Evolutionary conservation across 2,888 invertebrate genomes (phyloP), one percentile per base, ranked within the genome.

Genomic region (Petrophora chlorosata): DNA sequence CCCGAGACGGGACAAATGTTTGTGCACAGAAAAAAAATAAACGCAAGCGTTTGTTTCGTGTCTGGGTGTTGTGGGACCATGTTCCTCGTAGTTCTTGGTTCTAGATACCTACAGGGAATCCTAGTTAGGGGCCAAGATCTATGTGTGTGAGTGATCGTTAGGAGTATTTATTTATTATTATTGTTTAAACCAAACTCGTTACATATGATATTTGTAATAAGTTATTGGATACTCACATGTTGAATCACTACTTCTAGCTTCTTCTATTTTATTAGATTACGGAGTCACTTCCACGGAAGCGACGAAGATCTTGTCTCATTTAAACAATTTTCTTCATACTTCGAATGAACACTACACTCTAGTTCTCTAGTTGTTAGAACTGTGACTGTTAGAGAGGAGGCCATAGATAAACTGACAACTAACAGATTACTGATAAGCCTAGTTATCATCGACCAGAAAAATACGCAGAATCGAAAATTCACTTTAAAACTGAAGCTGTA

Each of bases 361-460:
- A 28, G 41, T 47, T 26, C 28, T 23, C n/a, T n/a, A n/a, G n/a
- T n/a, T n/a, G n/a, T n/a, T n/a, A n/a, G 26, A 30, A 44, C 34
- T 39, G 19, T 13, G 25, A 53, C 55, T 56, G 52, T 32, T 45
- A 48, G 15, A 50, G 39, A 39, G 44, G 40, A 30, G 25, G 53
- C 33, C n/a, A n/a, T n/a, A 60, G 73, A 73, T 71, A 70, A 68
- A 48, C 50, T 53, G 38, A 32, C 52, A 58, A 53, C 49, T 46
- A 23, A 16, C 17, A 36, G 58, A 66, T 66, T 48, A 30, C 26
- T 56, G 61, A 61, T 58, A 58, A 56, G 51, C 41, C 13, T 30
- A 34, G 50, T 42, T 59, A 56, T 59, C 55, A 14, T 36, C 47
- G 13, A 40, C 41, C 45, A 49, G 26, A 44, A 36, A 41, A 47